A percentile compares a stretch with the other conserved stretches of the same genome.
These are phyloP conservation scores for Endotricha flammealis DNA, from an alignment of 2,888 invertebrate genomes.

Conservation along the genomic window DNA sequence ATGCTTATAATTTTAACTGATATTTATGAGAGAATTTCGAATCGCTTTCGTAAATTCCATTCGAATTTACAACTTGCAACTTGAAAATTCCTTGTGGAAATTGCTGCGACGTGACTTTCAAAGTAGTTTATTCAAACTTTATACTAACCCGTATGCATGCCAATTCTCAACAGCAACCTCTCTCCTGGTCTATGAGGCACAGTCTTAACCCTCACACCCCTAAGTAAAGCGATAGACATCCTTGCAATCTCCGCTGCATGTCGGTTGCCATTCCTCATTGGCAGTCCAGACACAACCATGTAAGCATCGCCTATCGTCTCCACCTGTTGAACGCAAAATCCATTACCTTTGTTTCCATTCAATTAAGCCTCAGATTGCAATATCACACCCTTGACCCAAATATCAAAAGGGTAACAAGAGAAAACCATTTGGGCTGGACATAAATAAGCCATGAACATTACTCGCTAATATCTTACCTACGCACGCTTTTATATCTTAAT, in stretches of 20 bases:
- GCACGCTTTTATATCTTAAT: slow-evolving; percentile 10
- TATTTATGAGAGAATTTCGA: too few relatives aligned
- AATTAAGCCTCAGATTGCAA: slow-evolving; percentile 1
- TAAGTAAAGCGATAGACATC: slow-evolving; percentile 92
- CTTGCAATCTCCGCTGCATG: slow-evolving; percentile 97
- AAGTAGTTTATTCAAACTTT: too few relatives aligned
- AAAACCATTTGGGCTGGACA: slow-evolving; percentile 12
- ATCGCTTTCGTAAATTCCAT: too few relatives aligned
- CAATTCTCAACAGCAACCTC: slow-evolving; percentile 92
- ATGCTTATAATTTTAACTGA: too few relatives aligned
- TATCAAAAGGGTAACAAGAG: slow-evolving; percentile 8
- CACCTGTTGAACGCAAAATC: slow-evolving; percentile 80
- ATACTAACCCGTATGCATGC: slow-evolving; percentile 88
- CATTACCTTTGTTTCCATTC: background rate
- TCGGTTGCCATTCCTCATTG: slow-evolving; percentile 91
- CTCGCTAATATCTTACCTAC: slow-evolving; percentile 7
- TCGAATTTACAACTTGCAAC: too few relatives aligned
- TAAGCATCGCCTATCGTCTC: slow-evolving; percentile 92
- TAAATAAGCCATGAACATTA: slow-evolving; percentile 14
- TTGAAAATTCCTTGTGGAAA: too few relatives aligned
- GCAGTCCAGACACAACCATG: slow-evolving; percentile 94
- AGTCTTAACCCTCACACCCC: slow-evolving; percentile 90
- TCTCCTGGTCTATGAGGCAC: slow-evolving; percentile 95
- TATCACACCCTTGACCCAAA: slow-evolving; percentile 7
- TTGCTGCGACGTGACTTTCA: too few relatives aligned